A percentile compares a stretch with the other conserved stretches of the same genome.
Evolutionary conservation across 2,113 vertebrate species (phyloP).

Genomic region (Vidua chalybeata): DNA sequence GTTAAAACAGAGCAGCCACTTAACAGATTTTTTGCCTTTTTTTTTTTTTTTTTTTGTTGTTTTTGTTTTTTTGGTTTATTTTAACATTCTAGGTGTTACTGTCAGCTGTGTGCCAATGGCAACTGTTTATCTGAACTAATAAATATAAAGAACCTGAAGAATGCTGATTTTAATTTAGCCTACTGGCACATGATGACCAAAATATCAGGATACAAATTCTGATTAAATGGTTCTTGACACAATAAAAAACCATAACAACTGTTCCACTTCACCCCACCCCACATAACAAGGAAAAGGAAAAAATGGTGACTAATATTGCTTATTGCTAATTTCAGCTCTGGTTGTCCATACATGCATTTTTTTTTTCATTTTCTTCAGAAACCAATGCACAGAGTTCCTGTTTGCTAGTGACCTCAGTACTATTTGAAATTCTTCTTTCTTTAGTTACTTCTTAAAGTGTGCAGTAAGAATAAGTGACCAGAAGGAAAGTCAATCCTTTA

Average conservation of each 20-base stretch:
- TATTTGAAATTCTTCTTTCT: not conserved
- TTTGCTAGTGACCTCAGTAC: not conserved
- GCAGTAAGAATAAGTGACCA: not conserved
- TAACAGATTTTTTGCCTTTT: not conserved
- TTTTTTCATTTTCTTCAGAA: not conserved
- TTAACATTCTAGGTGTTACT: constrained; percentile 6
- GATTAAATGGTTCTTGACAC: not conserved
- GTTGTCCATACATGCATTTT: not conserved
- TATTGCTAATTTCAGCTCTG: not conserved
- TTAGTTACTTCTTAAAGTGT: not conserved
- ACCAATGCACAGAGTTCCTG: not conserved
- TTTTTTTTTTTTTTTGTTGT: not conserved
- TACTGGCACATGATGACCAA: not conserved
- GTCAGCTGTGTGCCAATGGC: not conserved
- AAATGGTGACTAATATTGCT: not conserved
- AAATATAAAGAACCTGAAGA: not conserved
- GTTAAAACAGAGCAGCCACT: not conserved
- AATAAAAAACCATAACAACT: not conserved
- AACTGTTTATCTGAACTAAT: constrained; percentile 34
- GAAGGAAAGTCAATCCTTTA: not conserved
- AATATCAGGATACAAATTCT: not conserved
- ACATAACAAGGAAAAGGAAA: not conserved
- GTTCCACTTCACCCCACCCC: fast-evolving
- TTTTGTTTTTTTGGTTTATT: not conserved
- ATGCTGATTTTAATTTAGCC: not conserved